Evolutionary conservation across 2,797 vertebrate genomes (phyloP), one percentile per base, ranked within the genome.

Genomic region (Lacerta agilis): DNA sequence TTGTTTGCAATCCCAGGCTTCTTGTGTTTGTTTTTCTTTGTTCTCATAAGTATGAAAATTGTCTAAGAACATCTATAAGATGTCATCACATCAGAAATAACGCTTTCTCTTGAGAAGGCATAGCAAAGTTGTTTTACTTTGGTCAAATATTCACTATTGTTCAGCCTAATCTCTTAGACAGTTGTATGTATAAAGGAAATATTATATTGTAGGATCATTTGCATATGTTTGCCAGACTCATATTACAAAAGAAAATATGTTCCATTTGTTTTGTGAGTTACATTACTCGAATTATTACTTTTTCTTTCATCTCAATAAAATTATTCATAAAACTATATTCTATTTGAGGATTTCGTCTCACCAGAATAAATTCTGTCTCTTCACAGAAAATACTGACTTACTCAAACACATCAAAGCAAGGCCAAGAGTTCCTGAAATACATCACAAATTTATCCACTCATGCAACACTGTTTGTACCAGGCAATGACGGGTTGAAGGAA

Each of bases 391-490:
- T 99, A 93, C 95, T 98, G 91, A 97, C 95, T 94, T 98, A 97
- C 80, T 98, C 98, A 58, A 96, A 96, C 92, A 94, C 84, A 87
- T 98, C 98, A 0, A 90, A 89, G 72, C 96, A 93, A 3, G 98
- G 99, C 77, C 97, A 71, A 78, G 92, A 92, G 0, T 98, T 99
- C 86, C 78, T 98, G 86, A 96, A 58, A 79, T 97, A 94, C 41
- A 97, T 99, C 83, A 96, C 93, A 0, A 96, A 98, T 95, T 93
- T 97, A 77, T 97, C 97, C 0, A 86, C 94, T 80, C 97, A 82
- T 0, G 96, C 97, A 7, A 99, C 98, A 0, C 96, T 99, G 64
- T 99, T 99, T 38, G 98, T 98, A 13, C 98, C 99, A 0, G 97
- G 97, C 0, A 98, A 99, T 69, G 94, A 87, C 0, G 98, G 98